phyloP scores from a whole-genome alignment of 2,888 invertebrate species.

The Drosophila leonis region DNA sequence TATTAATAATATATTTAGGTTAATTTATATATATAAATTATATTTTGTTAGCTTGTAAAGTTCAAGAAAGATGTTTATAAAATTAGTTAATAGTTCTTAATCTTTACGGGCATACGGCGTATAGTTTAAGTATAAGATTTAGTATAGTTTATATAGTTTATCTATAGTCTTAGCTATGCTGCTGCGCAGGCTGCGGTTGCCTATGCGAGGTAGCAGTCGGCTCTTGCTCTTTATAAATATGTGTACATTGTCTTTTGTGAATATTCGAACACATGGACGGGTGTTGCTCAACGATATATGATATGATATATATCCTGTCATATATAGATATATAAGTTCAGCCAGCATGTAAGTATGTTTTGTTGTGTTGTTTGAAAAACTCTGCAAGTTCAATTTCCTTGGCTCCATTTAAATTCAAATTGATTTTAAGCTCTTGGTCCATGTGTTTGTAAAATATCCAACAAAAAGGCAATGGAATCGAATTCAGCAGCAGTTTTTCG shows the following conservation, averaged over 20 bases:
- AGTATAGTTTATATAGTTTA: background rate
- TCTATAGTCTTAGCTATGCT: background rate
- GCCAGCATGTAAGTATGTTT: slow-evolving; percentile 64
- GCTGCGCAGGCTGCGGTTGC: slow-evolving; percentile 12
- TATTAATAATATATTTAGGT: background rate
- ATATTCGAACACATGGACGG: slow-evolving; percentile 77
- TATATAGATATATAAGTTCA: slow-evolving; percentile 2
- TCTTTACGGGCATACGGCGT: background rate
- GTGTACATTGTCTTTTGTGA: slow-evolving; percentile 70
- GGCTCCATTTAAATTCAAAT: slow-evolving; percentile 52
- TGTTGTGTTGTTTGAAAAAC: slow-evolving; percentile 64
- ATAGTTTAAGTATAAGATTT: background rate
- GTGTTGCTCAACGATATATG: slow-evolving; percentile 28
- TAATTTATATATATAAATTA: background rate
- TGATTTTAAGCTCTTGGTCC: slow-evolving; percentile 75
- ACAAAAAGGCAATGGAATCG: slow-evolving; percentile 82
- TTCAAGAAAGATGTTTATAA: background rate
- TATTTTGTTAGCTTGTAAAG: background rate
- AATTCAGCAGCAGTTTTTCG: slow-evolving; percentile 77
- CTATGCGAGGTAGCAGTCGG: slow-evolving; percentile 4
- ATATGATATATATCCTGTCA: slow-evolving; percentile 9
- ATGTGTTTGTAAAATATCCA: slow-evolving; percentile 83
- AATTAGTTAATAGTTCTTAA: background rate
- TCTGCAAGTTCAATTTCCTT: slow-evolving; percentile 80
- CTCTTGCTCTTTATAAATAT: slow-evolving; percentile 1